Base-by-base conservation (phyloP, 2,113 vertebrate genomes). In the Riparia riparia region DNA sequence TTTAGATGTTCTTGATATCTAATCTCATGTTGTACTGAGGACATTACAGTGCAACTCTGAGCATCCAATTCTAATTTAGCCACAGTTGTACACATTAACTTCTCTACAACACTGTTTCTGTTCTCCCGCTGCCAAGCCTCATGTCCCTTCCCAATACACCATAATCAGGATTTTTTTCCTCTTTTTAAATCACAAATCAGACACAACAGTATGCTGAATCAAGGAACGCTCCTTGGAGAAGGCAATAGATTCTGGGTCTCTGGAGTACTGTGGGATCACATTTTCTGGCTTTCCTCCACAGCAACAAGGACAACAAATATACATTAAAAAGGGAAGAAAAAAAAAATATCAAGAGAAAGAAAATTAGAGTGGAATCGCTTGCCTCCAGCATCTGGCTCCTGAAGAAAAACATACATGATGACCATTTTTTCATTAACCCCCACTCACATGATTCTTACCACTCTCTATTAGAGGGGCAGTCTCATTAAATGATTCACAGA, bases 331-430 rank as follows among this genome's bases (percentile, higher is more conserved):
- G 2, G 3, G 9, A 32, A 2, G 9, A 18, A 60, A 51, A 44
- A 51, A 77, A 51, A 42, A 20, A 6, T n/a, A 45, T 61, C 20
- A 76, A 80, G n/a, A 50, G 20, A 77, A 92, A 68, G 93, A 95
- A 95, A 91, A 95, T 89, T 74, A 69, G 73, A 92, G 82, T 49
- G 20, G 49, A 95, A 91, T 89, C 80, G 37, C 53, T 95, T 87
- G 83, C 89, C 91, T 96, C 86, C 65, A 94, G 89, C 91, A 94
- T 89, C 72, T 87, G 80, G 65, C 65, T 95, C 83, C 95, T 84
- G 73, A 89, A 97, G 41, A 45, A 76, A 94, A 87, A 79, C 61
- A 82, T 64, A 84, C 57, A 11, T 76, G 81, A 89, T 83, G 80
- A 91, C 57, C 41, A 71, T 81, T 91, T 84, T 60, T 78, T 87